A percentile compares a stretch with the other conserved stretches of the same genome.
Conservation (phyloP, 2,888 invertebrate species). For the Platypus cylindrus region DNA sequence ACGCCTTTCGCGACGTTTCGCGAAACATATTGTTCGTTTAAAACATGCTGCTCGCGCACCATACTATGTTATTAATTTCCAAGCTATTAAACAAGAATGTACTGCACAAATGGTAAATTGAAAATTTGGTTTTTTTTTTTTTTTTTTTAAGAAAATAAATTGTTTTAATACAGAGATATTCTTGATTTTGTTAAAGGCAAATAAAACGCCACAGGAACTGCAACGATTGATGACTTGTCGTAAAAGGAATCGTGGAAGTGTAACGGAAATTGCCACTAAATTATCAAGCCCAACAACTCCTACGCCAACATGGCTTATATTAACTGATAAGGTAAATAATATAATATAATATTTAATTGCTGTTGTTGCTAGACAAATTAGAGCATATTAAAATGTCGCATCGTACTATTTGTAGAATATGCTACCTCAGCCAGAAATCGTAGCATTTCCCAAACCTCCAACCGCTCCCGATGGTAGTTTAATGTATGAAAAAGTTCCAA, state of each 20-base stretch:
- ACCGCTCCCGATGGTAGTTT: conserved; percentile 83
- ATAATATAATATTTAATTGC: background rate
- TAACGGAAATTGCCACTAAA: conserved; percentile 58
- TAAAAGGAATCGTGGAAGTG: conserved; percentile 49
- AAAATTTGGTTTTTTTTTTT: background rate
- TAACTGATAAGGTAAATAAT: conserved; percentile 49
- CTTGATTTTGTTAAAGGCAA: conserved; percentile 14
- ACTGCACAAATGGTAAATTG: conserved; percentile 38
- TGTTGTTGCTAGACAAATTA: background rate
- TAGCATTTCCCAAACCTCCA: conserved; percentile 83
- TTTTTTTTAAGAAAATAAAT: background rate
- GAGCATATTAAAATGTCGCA: background rate
- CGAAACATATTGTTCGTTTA: conserved; percentile 69
- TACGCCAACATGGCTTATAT: conserved; percentile 53
- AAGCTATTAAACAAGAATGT: conserved; percentile 76
- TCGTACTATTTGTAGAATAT: conserved; percentile 28
- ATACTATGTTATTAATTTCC: conserved; percentile 61
- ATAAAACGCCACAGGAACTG: conserved; percentile 41
- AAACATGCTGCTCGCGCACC: conserved; percentile 83
- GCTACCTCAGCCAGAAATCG: conserved; percentile 67
- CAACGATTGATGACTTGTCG: conserved; percentile 42
- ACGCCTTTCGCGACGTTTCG: conserved; percentile 75
- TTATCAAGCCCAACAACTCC: conserved; percentile 48
- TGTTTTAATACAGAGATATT: background rate
- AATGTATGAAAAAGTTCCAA: conserved; percentile 74